A percentile compares a stretch with the other conserved stretches of the same genome.
These are phyloP conservation scores for Osmerus eperlanus DNA, from an alignment of 2,113 vertebrate species.

Conservation along the genomic window DNA sequence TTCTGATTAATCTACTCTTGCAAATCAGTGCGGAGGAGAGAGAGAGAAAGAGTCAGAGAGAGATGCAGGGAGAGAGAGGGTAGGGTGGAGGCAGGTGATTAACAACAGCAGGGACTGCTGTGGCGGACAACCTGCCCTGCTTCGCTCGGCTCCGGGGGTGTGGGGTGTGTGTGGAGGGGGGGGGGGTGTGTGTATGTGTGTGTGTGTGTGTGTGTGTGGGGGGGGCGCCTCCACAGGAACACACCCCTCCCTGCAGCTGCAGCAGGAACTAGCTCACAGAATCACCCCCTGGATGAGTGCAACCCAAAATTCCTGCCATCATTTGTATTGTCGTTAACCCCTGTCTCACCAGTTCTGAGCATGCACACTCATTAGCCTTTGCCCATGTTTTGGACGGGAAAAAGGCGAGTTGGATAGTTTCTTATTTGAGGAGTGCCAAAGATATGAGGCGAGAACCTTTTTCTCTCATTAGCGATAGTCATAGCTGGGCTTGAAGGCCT, in stretches of 20 bases:
- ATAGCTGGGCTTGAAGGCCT: no score
- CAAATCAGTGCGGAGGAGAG: conserved; percentile 87
- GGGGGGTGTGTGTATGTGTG: no score
- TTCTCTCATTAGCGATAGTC: no score
- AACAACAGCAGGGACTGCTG: conserved; percentile 81
- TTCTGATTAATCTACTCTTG: conserved; percentile 99
- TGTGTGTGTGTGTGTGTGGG: not conserved
- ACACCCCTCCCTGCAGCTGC: conserved; percentile 51
- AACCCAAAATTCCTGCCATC: conserved; percentile 41
- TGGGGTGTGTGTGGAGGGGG: no score
- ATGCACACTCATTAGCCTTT: conserved; percentile 33
- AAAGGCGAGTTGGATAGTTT: no score
- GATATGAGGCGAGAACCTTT: no score
- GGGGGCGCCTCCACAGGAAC: conserved; percentile 39
- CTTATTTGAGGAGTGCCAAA: no score
- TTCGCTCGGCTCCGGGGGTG: conserved; percentile 57
- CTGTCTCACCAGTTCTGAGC: conserved; percentile 28
- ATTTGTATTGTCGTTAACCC: conserved; percentile 58
- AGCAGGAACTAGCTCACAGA: conserved; percentile 58
- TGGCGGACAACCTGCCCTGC: conserved; percentile 73
- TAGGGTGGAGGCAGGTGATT: conserved; percentile 81
- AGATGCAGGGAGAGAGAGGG: not conserved
- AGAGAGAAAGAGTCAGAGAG: not conserved
- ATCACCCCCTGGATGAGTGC: conserved; percentile 55
- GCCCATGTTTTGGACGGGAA: not conserved